Percentiles rank a stretch among this genome's conserved stretches.
phyloP scores from a whole-genome alignment of 2,797 vertebrate genomes.

The Anisognathus igniventris region DNA sequence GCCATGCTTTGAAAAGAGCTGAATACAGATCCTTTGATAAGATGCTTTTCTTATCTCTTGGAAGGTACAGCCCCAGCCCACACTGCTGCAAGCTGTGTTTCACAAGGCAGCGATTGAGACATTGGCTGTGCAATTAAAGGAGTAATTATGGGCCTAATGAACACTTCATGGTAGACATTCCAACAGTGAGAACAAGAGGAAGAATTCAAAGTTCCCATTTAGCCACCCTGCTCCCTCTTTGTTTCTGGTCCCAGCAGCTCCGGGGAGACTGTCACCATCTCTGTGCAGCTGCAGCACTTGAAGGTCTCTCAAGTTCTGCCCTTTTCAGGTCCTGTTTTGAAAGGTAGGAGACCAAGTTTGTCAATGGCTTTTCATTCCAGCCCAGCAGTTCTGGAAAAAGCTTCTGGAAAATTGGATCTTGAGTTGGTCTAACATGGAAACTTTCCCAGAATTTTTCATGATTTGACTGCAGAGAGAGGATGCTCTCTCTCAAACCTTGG shows the following conservation, averaged over 20 bases:
- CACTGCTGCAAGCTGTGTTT: not conserved
- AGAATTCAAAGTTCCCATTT: not conserved
- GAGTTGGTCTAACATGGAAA: not conserved
- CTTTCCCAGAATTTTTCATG: not conserved
- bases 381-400: not conserved
- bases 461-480: not conserved
- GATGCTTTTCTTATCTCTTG: not conserved
- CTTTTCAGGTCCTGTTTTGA: not conserved
- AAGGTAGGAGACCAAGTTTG: not conserved
- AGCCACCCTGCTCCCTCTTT: not conserved
- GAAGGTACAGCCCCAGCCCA: not conserved
- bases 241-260: not conserved
- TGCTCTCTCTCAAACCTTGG: not conserved
- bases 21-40: not conserved
- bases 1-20: not conserved
- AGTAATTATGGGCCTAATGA: not conserved
- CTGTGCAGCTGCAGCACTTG: not conserved
- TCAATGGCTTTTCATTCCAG: not conserved
- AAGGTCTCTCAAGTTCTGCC: not conserved
- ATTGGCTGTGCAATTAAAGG: not conserved
- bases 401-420: not conserved
- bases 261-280: not conserved
- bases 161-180: not conserved
- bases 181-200: not conserved
- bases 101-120: not conserved